A percentile compares a stretch with the other conserved stretches of the same genome.
Conservation (phyloP, 2,797 vertebrate genomes). For the Aldrovandia affinis region DNA sequence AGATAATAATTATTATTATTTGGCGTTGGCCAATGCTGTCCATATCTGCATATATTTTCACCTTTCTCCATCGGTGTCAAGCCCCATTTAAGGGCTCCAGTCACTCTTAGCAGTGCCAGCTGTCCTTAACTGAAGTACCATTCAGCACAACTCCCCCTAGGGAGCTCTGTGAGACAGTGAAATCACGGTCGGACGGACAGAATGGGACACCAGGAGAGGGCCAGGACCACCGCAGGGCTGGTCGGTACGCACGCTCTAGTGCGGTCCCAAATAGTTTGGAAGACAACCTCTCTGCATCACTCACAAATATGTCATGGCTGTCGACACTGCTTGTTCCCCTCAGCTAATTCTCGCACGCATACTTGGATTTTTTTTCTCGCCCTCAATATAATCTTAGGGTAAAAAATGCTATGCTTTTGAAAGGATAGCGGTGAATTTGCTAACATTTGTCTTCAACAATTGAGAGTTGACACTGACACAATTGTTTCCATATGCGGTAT, state of each 20-base stretch:
- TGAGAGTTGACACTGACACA: neutral
- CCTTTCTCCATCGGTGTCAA: neutral
- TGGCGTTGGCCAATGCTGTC: neutral
- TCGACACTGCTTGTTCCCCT: neutral
- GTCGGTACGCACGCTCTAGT: neutral
- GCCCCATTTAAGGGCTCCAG: neutral
- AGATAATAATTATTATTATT: too few relatives aligned
- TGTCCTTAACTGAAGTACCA: neutral
- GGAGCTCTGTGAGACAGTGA: neutral
- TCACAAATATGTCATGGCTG: neutral
- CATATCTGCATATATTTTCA: neutral
- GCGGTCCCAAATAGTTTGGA: neutral
- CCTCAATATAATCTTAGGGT: neutral
- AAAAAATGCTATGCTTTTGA: neutral
- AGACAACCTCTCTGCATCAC: neutral
- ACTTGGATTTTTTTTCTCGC: neutral
- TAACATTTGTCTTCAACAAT: neutral
- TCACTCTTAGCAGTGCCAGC: neutral
- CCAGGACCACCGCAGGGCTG: neutral
- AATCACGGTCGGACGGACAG: neutral
- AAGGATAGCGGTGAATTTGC: neutral
- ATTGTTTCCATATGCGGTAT: neutral
- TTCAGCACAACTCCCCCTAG: neutral
- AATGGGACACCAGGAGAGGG: neutral
- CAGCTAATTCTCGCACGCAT: neutral